Conservation (phyloP, 2,797 vertebrate species). For the Sebastes melanostomus region DNA sequence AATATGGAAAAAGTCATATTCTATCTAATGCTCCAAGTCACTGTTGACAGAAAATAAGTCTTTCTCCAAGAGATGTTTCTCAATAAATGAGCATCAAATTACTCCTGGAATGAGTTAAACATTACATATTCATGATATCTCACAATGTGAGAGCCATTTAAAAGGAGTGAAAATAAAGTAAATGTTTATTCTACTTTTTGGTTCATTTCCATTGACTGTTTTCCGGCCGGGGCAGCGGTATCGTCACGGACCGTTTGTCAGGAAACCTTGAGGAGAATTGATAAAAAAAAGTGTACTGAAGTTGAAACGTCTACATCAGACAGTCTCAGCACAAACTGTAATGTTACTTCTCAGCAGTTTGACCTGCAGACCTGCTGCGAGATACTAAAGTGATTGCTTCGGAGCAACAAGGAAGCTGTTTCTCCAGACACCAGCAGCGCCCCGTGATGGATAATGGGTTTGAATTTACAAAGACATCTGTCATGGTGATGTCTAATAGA, state of each 20-base stretch:
- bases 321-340: not conserved
- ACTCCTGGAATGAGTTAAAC: not conserved
- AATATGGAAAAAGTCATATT: too few relatives aligned
- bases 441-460: slow-evolving; percentile 22
- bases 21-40: too few relatives aligned
- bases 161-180: not conserved
- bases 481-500: slow-evolving; percentile 14
- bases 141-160: not conserved
- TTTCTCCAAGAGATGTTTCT: too few relatives aligned
- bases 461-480: slow-evolving; percentile 22
- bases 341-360: slow-evolving; percentile 13
- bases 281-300: slow-evolving; percentile 8
- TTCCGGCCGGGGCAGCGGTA: not conserved
- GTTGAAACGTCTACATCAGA: slow-evolving; percentile 5
- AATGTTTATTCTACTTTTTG: not conserved
- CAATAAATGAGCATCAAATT: not conserved
- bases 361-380: not conserved
- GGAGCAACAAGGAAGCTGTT: not conserved
- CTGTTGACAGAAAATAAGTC: too few relatives aligned
- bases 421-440: not conserved
- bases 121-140: not conserved
- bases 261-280: not conserved
- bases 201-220: slow-evolving; percentile 11
- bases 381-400: slow-evolving; percentile 6
- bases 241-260: slow-evolving; percentile 14